phyloP scores from a whole-genome alignment of 2,888 invertebrate genomes.

The Drosophila neonasuta region DNA sequence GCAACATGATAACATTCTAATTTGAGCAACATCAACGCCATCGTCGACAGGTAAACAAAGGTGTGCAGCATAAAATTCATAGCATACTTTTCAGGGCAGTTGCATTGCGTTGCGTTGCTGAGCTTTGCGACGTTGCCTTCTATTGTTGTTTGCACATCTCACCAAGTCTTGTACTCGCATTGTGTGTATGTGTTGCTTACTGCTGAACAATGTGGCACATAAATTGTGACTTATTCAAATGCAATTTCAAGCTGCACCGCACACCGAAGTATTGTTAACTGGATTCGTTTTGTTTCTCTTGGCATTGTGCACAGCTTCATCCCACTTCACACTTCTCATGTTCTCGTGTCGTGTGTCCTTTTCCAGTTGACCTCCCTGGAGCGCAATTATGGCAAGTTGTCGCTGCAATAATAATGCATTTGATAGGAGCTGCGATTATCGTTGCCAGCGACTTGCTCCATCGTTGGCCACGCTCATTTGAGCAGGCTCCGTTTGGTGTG shows the following conservation, averaged over 20 bases:
- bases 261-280: conserved; percentile 6
- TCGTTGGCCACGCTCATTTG: conserved; percentile 25
- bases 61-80: conserved; percentile 36
- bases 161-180: neutral
- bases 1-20: conserved; percentile 62
- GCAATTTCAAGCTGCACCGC: conserved; percentile 53
- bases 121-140: conserved; percentile 11
- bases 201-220: conserved; percentile 32
- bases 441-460: conserved; percentile 21
- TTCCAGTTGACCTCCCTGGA: conserved; percentile 53
- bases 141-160: conserved; percentile 47
- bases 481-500: conserved; percentile 26
- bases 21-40: conserved; percentile 35
- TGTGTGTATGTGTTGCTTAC: conserved; percentile 9
- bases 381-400: conserved; percentile 56
- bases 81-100: conserved; percentile 53
- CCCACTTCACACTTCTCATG: neutral
- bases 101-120: neutral
- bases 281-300: conserved; percentile 23
- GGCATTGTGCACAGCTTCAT: conserved; percentile 7
- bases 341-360: conserved; percentile 32
- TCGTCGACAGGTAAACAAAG: conserved; percentile 43
- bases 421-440: conserved; percentile 35
- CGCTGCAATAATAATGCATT: conserved; percentile 48
- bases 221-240: conserved; percentile 54